Base-by-base conservation (phyloP, 2,797 vertebrate genomes). In the Bradypodion ventrale region DNA sequence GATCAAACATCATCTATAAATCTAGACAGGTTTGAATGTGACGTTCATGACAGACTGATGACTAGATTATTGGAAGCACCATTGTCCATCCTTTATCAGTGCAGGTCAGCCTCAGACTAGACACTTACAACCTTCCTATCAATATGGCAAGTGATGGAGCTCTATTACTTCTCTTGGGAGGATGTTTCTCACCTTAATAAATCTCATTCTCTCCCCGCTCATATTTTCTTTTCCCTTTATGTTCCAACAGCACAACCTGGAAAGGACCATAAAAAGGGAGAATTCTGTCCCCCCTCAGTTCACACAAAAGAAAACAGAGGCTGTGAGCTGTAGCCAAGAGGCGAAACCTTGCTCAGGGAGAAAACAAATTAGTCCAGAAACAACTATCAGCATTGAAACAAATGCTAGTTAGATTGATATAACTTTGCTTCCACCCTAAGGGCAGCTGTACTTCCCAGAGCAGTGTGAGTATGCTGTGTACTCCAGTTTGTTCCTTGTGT, bases 361-460 rank as follows among this genome's bases (percentile, higher is more conserved):
- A 85, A 89, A 74, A 89, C 46, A 92, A 91, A 91, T 90, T 68
- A 85, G 44, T 5, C 40, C 84, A 65, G 85, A 91, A 89, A 35
- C 5, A 87, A 85, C 25, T 35, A 86, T 90, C 69, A 87, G n/a
- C 62, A 89, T 27, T 85, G 87, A 91, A 89, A 49, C 32, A 87
- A 91, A 83, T 0, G 23, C 5, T 46, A 84, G 75, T 83, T 87
- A 86, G 80, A 87, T 35, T 83, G 85, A 77, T 27, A 40, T 62
- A 92, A 88, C 56, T 81, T 88, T 86, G 19, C 83, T 73, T 62
- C 82, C 77, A 78, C 21, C 62, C 75, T 35, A 40, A 21, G 65
- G 35, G 85, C 1, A 78, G 1, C 69, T 88, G 82, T 60, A 89
- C 44, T 83, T 90, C 35, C 37, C 5, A 68, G 2, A 32, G 40